These are phyloP conservation scores for Sitophilus oryzae DNA, from an alignment of 1,140 invertebrate genomes.

Conservation along the genomic window DNA sequence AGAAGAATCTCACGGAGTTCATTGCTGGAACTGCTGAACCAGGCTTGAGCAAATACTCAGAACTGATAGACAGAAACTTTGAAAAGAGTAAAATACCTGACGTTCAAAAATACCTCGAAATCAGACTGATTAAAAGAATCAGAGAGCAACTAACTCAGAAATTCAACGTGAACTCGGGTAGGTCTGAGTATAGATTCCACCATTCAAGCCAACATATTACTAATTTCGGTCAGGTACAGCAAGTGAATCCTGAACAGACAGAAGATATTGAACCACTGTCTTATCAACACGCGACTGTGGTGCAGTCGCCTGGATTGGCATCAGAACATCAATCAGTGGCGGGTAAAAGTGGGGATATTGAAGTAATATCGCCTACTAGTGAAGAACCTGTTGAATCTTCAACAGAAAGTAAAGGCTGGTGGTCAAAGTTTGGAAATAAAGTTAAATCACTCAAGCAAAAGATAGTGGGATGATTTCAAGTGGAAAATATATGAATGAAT, in stretches of 20 bases:
- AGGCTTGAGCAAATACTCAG: conserved; percentile 6
- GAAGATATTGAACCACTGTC: not conserved
- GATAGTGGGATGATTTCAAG: conserved; percentile 16
- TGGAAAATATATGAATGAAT: too few relatives aligned
- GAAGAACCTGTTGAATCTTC: conserved; percentile 1
- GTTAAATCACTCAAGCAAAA: conserved; percentile 22
- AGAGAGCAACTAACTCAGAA: not conserved
- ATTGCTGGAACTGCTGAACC: conserved; percentile 3
- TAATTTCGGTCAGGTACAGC: not conserved
- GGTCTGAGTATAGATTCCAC: not conserved
- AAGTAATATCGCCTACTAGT: not conserved
- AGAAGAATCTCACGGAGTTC: conserved; percentile 5
- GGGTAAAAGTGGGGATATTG: not conserved
- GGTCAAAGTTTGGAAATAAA: conserved; percentile 23
- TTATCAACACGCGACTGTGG: not conserved
- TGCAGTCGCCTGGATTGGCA: not conserved
- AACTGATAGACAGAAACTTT: conserved; percentile 5
- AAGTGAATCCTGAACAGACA: not conserved
- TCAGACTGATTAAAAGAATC: conserved; percentile 8
- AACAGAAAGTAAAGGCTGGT: conserved; percentile 11
- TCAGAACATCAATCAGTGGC: not conserved
- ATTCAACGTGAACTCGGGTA: not conserved
- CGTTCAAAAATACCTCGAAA: conserved; percentile 13
- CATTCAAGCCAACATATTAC: not conserved
- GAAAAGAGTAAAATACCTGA: conserved; percentile 8